phyloP scores from a whole-genome alignment of 2,888 invertebrate species.

The Erebia ligea region DNA sequence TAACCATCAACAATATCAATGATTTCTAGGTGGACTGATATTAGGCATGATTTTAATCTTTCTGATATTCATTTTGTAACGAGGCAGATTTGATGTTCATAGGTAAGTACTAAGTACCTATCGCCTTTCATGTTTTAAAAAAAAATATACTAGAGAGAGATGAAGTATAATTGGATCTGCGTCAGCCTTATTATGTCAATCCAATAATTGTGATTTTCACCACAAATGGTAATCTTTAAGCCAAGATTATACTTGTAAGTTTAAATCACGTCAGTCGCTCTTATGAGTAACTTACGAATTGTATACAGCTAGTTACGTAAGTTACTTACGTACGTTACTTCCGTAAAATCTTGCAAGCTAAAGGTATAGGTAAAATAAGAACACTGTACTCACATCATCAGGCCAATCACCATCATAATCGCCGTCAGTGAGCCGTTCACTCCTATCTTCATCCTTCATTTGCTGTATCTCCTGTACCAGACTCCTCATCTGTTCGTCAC shows the following conservation, averaged over 20 bases:
- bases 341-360: too few species aligned
- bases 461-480: constrained; percentile 65
- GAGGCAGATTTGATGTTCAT: background rate
- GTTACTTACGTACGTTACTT: too few species aligned
- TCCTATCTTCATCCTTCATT: constrained; percentile 52
- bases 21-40: too few species aligned
- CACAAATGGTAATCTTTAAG: too few species aligned
- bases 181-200: background rate
- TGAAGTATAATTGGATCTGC: constrained; percentile 5
- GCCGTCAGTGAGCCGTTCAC: constrained; percentile 52
- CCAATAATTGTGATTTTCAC: too few species aligned
- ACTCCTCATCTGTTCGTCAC: constrained; percentile 61
- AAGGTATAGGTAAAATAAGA: background rate
- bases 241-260: too few species aligned
- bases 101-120: background rate
- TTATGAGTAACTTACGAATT: too few species aligned
- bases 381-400: constrained; percentile 63
- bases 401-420: constrained; percentile 63
- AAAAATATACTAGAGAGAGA: background rate
- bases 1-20: too few species aligned
- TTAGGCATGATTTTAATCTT: too few species aligned
- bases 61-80: too few species aligned
- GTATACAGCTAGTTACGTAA: too few species aligned
- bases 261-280: too few species aligned
- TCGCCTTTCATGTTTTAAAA: background rate